phyloP scores from a whole-genome alignment of 2,113 vertebrate species.

The Neogale vison region DNA sequence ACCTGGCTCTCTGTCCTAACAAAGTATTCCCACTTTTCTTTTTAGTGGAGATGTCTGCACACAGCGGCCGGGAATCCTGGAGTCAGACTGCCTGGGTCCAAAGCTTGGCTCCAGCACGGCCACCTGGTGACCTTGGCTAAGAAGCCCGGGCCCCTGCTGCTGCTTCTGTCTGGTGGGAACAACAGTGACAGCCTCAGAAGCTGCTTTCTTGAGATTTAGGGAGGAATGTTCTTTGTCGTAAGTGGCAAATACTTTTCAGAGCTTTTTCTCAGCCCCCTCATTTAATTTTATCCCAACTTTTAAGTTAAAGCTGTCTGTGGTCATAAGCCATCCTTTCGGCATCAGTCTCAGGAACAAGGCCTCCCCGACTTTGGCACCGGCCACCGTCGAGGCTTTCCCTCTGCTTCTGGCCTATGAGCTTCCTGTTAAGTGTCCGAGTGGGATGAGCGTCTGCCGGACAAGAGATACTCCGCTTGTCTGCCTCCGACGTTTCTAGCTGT shows the following conservation, averaged over 20 bases:
- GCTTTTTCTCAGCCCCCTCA: neutral
- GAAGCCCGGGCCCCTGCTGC: neutral
- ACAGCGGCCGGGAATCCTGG: neutral
- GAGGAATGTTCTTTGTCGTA: neutral
- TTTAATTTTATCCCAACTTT: neutral
- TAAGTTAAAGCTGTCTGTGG: neutral
- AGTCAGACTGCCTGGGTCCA: neutral
- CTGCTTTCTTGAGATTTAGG: neutral
- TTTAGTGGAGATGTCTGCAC: rapidly evolving
- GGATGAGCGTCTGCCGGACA: neutral
- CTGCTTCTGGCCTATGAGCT: neutral
- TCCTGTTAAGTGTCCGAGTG: neutral
- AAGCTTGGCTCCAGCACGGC: neutral
- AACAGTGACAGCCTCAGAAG: neutral
- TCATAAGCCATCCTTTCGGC: neutral
- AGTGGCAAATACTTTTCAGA: neutral
- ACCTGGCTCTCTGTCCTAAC: neutral
- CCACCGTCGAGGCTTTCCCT: neutral
- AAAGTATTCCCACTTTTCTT: neutral
- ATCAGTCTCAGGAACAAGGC: neutral
- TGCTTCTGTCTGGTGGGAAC: neutral
- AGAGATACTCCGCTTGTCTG: neutral
- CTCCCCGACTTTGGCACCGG: neutral
- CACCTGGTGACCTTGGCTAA: neutral
- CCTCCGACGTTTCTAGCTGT: neutral